phyloP scores from a whole-genome alignment of 1,140 invertebrate species.

The Cydia amplana region DNA sequence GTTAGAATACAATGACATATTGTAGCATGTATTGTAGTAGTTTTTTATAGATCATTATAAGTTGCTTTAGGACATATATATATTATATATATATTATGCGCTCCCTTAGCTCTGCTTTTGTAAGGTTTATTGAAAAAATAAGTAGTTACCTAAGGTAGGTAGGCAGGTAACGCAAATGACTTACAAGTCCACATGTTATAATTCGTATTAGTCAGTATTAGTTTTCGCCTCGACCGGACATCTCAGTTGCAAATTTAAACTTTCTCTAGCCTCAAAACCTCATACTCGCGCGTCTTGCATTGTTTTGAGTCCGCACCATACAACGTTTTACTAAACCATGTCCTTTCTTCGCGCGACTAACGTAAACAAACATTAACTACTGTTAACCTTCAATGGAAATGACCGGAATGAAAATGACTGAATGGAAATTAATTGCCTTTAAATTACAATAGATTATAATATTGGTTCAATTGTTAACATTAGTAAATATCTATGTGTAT shows the following conservation, averaged over 20 bases:
- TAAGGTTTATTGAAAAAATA: too few relatives aligned
- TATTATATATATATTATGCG: too few relatives aligned
- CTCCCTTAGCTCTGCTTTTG: too few relatives aligned
- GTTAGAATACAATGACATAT: neutral
- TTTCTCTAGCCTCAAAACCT: conserved; percentile 78
- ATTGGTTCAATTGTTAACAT: too few relatives aligned
- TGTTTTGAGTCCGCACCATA: conserved; percentile 62
- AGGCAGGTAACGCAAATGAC: too few relatives aligned
- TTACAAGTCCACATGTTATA: neutral
- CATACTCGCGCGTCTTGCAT: conserved; percentile 60
- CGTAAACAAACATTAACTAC: conserved; percentile 38
- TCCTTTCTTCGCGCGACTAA: conserved; percentile 31
- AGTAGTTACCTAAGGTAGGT: too few relatives aligned
- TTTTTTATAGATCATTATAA: neutral
- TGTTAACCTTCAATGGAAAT: neutral
- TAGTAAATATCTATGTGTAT: too few relatives aligned
- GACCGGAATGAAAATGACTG: neutral
- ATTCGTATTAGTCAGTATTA: conserved; percentile 38
- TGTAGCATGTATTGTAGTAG: neutral
- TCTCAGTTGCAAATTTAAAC: conserved; percentile 65
- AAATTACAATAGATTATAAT: too few relatives aligned
- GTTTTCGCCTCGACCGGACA: conserved; percentile 47
- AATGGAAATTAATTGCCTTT: neutral
- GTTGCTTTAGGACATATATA: neutral
- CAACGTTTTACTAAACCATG: conserved; percentile 46